Base-by-base conservation (phyloP, 1,140 invertebrate genomes). In the Ceratitis capitata region DNA sequence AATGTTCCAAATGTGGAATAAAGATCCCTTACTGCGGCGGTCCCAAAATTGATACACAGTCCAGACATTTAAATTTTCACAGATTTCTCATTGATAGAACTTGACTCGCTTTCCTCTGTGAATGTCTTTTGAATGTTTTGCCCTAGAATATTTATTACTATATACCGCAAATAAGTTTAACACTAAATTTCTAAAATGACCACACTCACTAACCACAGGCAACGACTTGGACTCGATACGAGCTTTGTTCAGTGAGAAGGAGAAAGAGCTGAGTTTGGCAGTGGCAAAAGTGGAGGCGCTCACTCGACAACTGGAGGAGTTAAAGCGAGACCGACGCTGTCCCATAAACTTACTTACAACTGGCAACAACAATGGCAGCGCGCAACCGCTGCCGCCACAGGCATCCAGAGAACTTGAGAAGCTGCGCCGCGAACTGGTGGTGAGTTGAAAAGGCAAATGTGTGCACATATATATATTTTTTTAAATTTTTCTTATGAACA, bases 181-280 rank as follows among this genome's bases (percentile, higher is more conserved):
- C 39, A 74, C 12, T 16, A 42, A n/a, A 42, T 16, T n/a, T 74
- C n/a, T 42, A n/a, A n/a, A n/a, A n/a, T n/a, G n/a, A n/a, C 26
- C 42, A 39, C 42, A 83, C 86, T 87, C 51, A 86, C 49, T 87
- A 86, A 86, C 91, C 93, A 23, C 93, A 98, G 97, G 96, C 89
- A 97, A 96, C 89, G 98, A 99, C 93, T 93, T 99, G 92, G 98
- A 99, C 92, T 97, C 97, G 85, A 98, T 99, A 89, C 95, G 97
- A 85, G 96, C 97, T 29, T 94, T 99, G 78, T 99, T 99, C 94
- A 98, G 98, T 94, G 98, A 99, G 92, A 99, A 99, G 92, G 98
- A 99, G 91, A 99, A 99, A 92, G 98, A 99, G 92, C 93, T 99
- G 53, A 97, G 97, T 42, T 92, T 98, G 93, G 98, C 98, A 1